Percentiles rank a stretch among this genome's conserved stretches.
phyloP scores from a whole-genome alignment of 2,797 vertebrate species.

The Lutjanus campechanus region DNA sequence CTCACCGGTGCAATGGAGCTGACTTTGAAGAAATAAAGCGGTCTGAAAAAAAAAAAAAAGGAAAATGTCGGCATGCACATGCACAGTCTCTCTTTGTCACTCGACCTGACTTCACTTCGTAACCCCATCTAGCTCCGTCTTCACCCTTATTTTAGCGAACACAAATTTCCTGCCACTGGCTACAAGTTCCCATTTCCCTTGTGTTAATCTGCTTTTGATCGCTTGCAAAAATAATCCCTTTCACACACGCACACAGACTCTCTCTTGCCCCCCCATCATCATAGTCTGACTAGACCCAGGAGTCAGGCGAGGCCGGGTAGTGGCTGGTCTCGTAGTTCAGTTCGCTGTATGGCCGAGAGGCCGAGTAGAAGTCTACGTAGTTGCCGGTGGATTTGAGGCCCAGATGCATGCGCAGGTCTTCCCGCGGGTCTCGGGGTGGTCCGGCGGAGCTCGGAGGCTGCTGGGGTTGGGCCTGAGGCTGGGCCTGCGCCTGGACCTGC shows the following conservation, averaged over 20 bases:
- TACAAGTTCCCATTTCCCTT: constrained; percentile 21
- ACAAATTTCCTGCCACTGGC: constrained; percentile 44
- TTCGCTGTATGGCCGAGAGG: constrained; percentile 98
- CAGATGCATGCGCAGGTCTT: constrained; percentile 98
- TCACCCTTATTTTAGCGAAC: constrained; percentile 43
- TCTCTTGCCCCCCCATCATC: constrained; percentile 39
- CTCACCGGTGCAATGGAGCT: constrained; percentile 71
- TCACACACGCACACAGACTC: constrained; percentile 66
- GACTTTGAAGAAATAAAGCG: constrained; percentile 73
- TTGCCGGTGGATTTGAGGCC: constrained; percentile 99
- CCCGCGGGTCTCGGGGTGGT: constrained; percentile 77
- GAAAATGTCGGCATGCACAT: constrained; percentile 82
- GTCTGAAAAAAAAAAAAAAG: constrained; percentile 39
- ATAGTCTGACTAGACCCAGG: constrained; percentile 92
- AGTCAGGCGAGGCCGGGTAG: constrained; percentile 98
- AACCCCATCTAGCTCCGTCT: constrained; percentile 27
- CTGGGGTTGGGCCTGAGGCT: constrained; percentile 88
- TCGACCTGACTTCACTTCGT: constrained; percentile 52
- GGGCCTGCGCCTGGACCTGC: constrained; percentile 80
- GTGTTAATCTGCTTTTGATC: constrained; percentile 63
- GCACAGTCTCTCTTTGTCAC: constrained; percentile 74
- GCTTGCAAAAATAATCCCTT: constrained; percentile 77
- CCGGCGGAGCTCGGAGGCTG: constrained; percentile 87
- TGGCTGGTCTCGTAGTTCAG: constrained; percentile 99
- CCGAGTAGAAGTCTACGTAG: constrained; percentile 99